Conservation (phyloP, 2,797 vertebrate genomes). For the Lepilemur ruficaudatus region DNA sequence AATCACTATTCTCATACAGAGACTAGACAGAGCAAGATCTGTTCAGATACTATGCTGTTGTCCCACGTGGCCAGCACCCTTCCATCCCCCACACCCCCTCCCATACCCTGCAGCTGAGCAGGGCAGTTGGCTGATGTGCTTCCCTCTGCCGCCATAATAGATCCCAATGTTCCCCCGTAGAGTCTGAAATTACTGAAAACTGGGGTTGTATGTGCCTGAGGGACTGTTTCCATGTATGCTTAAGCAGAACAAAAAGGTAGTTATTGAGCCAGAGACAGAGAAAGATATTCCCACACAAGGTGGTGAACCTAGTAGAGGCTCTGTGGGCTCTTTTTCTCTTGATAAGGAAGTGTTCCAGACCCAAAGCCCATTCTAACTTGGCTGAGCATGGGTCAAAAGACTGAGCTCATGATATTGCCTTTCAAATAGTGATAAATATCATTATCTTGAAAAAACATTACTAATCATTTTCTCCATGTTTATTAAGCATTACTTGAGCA, state of each 20-base stretch:
- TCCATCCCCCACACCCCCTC: neutral
- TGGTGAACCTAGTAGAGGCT: neutral
- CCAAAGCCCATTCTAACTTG: neutral
- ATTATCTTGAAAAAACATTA: neutral
- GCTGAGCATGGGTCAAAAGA: neutral
- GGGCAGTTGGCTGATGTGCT: neutral
- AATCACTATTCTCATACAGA: neutral
- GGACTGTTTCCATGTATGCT: too few species aligned
- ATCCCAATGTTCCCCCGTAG: accelerated
- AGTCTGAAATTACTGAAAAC: neutral
- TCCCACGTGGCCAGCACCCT: neutral
- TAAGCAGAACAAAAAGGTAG: neutral
- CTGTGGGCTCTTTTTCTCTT: neutral
- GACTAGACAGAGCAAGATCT: neutral
- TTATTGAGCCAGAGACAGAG: neutral
- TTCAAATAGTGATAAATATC: neutral
- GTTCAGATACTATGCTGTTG: neutral
- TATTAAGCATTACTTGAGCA: slow-evolving; percentile 25
- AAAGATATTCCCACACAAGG: neutral
- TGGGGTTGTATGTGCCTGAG: accelerated
- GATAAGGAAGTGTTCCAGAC: neutral
- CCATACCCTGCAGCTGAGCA: accelerated
- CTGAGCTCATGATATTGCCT: neutral
- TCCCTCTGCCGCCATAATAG: too few species aligned
- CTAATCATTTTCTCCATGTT: neutral